Conservation (phyloP, 1,140 invertebrate species). For the Eueides isabella region DNA sequence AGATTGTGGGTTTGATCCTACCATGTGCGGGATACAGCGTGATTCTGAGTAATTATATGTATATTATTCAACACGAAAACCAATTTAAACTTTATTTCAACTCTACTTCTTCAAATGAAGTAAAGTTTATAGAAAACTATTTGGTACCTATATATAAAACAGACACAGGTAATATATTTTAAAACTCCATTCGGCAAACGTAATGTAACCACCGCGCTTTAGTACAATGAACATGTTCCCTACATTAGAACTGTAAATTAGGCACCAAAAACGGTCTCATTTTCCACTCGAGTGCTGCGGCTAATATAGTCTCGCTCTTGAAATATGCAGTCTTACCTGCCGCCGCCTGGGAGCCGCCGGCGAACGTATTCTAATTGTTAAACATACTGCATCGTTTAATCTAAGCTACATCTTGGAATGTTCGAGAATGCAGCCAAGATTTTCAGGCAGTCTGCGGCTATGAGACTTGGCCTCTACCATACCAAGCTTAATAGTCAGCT, state of each 20-base stretch:
- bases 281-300: slow-evolving; percentile 70
- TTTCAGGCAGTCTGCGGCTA: slow-evolving; percentile 72
- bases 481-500: slow-evolving; percentile 65
- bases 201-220: slow-evolving; percentile 48
- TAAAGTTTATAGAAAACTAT: not conserved
- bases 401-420: slow-evolving; percentile 76
- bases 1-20: too few species aligned
- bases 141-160: not conserved
- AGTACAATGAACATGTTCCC: slow-evolving; percentile 62
- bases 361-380: slow-evolving; percentile 75
- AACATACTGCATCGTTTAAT: slow-evolving; percentile 78
- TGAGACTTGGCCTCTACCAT: slow-evolving; percentile 74
- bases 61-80: not conserved
- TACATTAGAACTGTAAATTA: slow-evolving; percentile 76
- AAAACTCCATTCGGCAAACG: slow-evolving; percentile 58
- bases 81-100: not conserved
- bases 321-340: slow-evolving; percentile 78
- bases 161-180: slow-evolving; percentile 58
- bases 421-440: slow-evolving; percentile 79
- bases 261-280: slow-evolving; percentile 78
- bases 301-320: slow-evolving; percentile 78
- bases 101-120: not conserved
- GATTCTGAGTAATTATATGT: too few species aligned
- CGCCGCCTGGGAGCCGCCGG: slow-evolving; percentile 51
- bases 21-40: too few species aligned